Percentiles rank a stretch among this genome's conserved stretches.
phyloP scores from a whole-genome alignment of 1,140 invertebrate genomes.

The Atta colombica region DNA sequence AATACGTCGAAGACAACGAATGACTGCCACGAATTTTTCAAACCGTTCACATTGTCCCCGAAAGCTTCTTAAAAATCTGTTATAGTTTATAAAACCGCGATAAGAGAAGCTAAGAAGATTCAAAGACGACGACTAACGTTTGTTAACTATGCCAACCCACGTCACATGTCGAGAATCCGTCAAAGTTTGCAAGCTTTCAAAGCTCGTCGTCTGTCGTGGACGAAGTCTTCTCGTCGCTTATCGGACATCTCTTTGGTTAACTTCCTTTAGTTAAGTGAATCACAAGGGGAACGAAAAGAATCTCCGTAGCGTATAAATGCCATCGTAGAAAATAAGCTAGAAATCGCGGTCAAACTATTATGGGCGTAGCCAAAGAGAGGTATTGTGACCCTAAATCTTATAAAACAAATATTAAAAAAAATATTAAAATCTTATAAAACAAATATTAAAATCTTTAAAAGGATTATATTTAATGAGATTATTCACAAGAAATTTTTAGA shows the following conservation, averaged over 20 bases:
- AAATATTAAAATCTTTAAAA: no score
- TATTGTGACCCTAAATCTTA: no score
- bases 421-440: no score
- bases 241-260: slow-evolving; percentile 40
- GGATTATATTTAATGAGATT: no score
- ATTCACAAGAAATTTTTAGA: no score
- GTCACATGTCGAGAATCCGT: slow-evolving; percentile 27
- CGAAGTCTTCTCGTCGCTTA: slow-evolving; percentile 10
- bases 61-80: slow-evolving; percentile 3
- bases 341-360: neutral
- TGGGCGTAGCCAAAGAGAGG: no score
- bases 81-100: neutral
- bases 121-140: slow-evolving; percentile 15
- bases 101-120: slow-evolving; percentile 14
- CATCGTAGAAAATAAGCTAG: neutral
- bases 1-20: slow-evolving; percentile 36
- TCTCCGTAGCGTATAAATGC: neutral
- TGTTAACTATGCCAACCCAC: slow-evolving; percentile 40
- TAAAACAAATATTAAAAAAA: no score
- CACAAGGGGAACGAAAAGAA: neutral
- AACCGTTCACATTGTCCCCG: slow-evolving; percentile 3
- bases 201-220: neutral
- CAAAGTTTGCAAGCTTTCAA: slow-evolving; percentile 43
- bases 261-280: slow-evolving; percentile 21
- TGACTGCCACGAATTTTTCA: neutral